Percentiles rank a stretch among this genome's conserved stretches.
phyloP scores from a whole-genome alignment of 2,797 vertebrate species.

The Emys orbicularis region DNA sequence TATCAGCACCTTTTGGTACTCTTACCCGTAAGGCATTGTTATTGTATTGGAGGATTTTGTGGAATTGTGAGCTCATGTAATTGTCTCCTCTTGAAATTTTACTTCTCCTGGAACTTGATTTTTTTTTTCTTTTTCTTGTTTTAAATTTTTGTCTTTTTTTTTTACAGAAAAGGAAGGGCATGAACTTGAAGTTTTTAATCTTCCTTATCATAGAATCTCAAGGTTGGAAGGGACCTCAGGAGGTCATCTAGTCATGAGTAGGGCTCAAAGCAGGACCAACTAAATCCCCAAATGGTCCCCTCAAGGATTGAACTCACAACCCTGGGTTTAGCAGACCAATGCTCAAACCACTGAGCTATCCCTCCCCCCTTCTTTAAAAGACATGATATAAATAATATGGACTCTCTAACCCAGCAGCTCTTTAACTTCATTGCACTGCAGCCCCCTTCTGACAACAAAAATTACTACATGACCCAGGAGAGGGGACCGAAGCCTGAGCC shows the following conservation, averaged over 20 bases:
- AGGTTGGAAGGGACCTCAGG: too few relatives aligned
- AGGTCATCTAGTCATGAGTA: too few relatives aligned
- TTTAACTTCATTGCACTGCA: too few relatives aligned
- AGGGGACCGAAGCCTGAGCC: too few relatives aligned
- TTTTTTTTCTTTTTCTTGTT: background rate
- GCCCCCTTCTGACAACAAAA: too few relatives aligned
- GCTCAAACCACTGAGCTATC: too few relatives aligned
- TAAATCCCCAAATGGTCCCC: too few relatives aligned
- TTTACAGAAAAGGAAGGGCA: background rate
- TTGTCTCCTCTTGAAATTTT: background rate
- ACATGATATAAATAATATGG: background rate
- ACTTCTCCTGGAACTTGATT: background rate
- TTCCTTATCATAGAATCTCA: background rate
- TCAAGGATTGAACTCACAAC: too few relatives aligned
- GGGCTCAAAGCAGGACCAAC: too few relatives aligned
- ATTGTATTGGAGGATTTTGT: background rate
- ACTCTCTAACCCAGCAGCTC: background rate
- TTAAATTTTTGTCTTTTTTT: background rate
- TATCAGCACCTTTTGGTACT: background rate
- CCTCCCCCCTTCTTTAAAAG: background rate
- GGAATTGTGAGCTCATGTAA: background rate
- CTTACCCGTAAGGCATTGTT: background rate
- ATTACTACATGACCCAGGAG: too few relatives aligned
- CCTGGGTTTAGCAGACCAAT: too few relatives aligned
- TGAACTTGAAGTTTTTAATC: background rate